Conservation (phyloP, 2,888 invertebrate species). For the Archips crataeganus region DNA sequence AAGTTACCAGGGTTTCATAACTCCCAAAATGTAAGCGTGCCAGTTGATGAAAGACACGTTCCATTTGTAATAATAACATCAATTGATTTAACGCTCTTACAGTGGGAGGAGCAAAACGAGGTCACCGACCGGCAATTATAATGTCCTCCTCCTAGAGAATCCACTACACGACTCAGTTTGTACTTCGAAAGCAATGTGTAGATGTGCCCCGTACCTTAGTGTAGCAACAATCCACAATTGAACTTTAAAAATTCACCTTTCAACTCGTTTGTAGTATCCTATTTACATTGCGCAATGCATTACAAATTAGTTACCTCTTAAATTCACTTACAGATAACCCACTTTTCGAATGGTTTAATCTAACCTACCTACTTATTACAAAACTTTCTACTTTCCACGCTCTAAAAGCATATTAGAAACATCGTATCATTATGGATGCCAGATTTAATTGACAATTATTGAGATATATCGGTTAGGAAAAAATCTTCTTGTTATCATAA, state of each 20-base stretch:
- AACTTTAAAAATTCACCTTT: constrained; percentile 10
- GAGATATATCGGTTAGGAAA: constrained; percentile 54
- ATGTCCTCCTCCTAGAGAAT: constrained; percentile 79
- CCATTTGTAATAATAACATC: constrained; percentile 85
- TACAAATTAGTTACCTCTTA: constrained; percentile 18
- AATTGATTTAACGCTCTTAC: constrained; percentile 85
- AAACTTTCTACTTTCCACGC: constrained; percentile 85
- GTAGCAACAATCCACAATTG: not conserved
- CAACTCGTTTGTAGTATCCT: constrained; percentile 1
- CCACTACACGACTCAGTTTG: constrained; percentile 51
- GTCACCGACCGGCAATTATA: constrained; percentile 82
- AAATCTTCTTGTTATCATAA: constrained; percentile 42
- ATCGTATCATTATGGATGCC: constrained; percentile 75
- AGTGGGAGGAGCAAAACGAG: constrained; percentile 82
- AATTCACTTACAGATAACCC: constrained; percentile 56
- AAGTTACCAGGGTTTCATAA: constrained; percentile 48
- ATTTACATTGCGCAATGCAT: constrained; percentile 7
- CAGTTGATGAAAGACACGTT: constrained; percentile 69
- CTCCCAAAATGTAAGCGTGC: constrained; percentile 67
- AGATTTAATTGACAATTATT: constrained; percentile 66
- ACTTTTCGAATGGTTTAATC: constrained; percentile 71
- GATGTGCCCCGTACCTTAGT: constrained; percentile 2
- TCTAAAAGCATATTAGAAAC: constrained; percentile 83
- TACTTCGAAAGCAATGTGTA: constrained; percentile 12
- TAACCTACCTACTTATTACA: constrained; percentile 75